A percentile compares a stretch with the other conserved stretches of the same genome.
phyloP scores from a whole-genome alignment of 1,140 invertebrate genomes.

The Acyrthosiphon pisum region DNA sequence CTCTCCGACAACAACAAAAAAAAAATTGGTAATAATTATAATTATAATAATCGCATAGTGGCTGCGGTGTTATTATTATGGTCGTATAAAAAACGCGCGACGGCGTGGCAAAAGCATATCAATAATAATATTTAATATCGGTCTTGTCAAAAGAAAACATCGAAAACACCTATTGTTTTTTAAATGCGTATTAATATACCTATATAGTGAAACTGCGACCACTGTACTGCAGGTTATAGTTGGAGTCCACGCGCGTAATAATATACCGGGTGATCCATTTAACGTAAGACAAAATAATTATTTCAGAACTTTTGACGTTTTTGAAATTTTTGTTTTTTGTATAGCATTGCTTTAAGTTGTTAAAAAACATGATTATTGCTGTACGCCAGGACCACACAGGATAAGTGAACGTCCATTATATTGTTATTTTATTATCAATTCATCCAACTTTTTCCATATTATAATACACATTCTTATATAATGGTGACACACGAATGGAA shows the following conservation, averaged over 20 bases:
- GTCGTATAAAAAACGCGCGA: background rate
- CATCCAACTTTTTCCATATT: background rate
- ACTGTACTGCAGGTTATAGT: too few species aligned
- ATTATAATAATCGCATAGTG: constrained; percentile 18
- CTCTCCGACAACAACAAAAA: background rate
- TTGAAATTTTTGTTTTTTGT: background rate
- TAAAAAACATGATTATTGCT: background rate
- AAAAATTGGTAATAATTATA: background rate
- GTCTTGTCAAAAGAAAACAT: background rate
- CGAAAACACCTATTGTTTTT: background rate
- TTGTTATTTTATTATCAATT: constrained; percentile 2
- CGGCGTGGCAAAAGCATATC: background rate
- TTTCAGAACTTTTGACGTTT: background rate
- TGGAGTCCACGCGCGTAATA: background rate
- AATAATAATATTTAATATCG: background rate
- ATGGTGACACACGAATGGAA: background rate
- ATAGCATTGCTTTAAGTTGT: too few species aligned
- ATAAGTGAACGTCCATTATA: background rate
- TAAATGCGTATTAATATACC: background rate
- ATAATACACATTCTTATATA: background rate
- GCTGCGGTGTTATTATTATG: too few species aligned
- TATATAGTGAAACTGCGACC: background rate
- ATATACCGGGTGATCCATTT: background rate
- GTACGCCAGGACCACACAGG: background rate
- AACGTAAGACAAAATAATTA: background rate